These are phyloP conservation scores for Anhinga anhinga DNA, from an alignment of 2,113 vertebrate species.

Conservation along the genomic window DNA sequence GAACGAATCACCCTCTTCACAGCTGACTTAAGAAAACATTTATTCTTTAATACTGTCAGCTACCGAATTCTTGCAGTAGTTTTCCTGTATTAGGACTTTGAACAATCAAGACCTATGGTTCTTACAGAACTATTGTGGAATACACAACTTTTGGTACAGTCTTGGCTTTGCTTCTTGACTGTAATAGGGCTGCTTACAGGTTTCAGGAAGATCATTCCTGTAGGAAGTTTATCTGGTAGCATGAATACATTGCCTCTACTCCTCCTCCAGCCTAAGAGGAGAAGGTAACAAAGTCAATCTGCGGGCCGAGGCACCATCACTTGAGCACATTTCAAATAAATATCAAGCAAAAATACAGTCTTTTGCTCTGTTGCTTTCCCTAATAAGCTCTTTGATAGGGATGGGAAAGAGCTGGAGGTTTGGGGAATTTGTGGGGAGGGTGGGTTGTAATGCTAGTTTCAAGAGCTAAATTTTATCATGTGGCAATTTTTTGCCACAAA, in stretches of 20 bases:
- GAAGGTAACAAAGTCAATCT: not conserved
- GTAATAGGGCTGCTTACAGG: not conserved
- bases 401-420: not conserved
- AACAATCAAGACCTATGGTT: not conserved
- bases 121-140: not conserved
- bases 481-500: not conserved
- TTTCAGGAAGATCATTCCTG: not conserved
- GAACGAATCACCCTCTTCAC: not conserved
- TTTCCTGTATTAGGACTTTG: not conserved
- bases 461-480: not conserved
- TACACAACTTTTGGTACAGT: not conserved
- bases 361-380: not conserved
- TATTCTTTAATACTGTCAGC: not conserved
- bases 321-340: not conserved
- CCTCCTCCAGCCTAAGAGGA: not conserved
- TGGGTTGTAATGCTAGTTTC: not conserved
- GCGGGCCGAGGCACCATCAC: not conserved
- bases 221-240: not conserved
- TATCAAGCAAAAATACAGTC: not conserved
- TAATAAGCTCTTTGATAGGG: not conserved
- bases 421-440: not conserved
- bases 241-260: not conserved
- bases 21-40: not conserved
- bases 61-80: not conserved
- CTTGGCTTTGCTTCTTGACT: not conserved